Evolutionary conservation across 2,888 invertebrate genomes (phyloP), one percentile per base, ranked within the genome.

Genomic region (Athrips mouffetella): DNA sequence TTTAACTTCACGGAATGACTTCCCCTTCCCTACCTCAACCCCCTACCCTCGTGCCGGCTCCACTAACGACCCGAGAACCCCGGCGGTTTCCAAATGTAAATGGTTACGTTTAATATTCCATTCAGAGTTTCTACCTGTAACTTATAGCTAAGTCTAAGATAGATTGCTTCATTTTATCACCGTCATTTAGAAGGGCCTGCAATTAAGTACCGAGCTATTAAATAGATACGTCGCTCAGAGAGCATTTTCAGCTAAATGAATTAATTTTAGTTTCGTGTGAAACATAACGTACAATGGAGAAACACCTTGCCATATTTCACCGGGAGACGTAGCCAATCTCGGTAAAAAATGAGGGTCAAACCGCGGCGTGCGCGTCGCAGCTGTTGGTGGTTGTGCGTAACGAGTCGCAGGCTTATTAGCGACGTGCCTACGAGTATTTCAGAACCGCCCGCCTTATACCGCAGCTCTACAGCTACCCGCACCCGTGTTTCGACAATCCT

Each of bases 61-160:
- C 8, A 10, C 20, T 13, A 23, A 25, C 40, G 16, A 8, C 11
- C 25, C 8, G 11, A 6, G 13, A 31, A 45, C 46, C 41, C 33
- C 46, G n/a, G 33, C 40, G 25, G 25, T 13, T 25, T 42, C 50
- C 50, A 25, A 39, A 40, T 40, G 40, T 40, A 40, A 40, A 23
- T 21, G 21, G 16, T 21, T n/a, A 13, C 40, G 40, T 40, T 40
- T 40, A 40, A 40, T 40, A 40, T 40, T 40, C 40, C 23, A 40
- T 40, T 40, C 40, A 23, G 25, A 21, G 13, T 10, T 4, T 21
- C 37, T 37, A 37, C 37, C 40, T 40, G 40, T 40, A 40, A 21
- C 40, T 40, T 40, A 40, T 25, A 21, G 25, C 40, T 40, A 15
- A 40, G 23, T 40, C 23, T 40, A 5, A 40, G 40, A 40, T 25